Percentiles rank a stretch among this genome's conserved stretches.
These are phyloP conservation scores for Rhodinocichla rosea DNA, from an alignment of 2,113 vertebrate genomes.

Conservation along the genomic window DNA sequence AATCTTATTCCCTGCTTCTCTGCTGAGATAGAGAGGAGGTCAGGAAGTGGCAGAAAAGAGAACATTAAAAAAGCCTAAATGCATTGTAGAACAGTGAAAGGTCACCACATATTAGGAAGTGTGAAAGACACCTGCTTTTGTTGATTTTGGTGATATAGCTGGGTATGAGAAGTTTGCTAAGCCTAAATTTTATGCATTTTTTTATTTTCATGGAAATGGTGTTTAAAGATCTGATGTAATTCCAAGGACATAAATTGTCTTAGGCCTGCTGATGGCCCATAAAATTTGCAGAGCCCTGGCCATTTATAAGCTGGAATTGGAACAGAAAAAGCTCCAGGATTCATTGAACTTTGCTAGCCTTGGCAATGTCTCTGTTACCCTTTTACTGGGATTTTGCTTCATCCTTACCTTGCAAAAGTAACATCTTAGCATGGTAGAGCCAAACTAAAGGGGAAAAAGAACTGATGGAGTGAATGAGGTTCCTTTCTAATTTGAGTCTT, in stretches of 20 bases:
- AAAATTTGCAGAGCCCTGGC: background rate
- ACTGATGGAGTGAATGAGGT: background rate
- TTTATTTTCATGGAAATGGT: background rate
- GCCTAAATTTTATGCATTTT: background rate
- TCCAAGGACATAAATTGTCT: background rate
- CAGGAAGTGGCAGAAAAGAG: background rate
- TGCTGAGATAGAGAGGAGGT: background rate
- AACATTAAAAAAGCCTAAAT: background rate
- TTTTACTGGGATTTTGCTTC: background rate
- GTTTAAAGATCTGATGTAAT: slow-evolving; percentile 12
- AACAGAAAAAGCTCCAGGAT: slow-evolving; percentile 24
- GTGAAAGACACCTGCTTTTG: background rate
- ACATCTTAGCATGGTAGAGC: background rate
- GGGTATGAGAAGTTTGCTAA: background rate
- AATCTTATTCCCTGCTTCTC: background rate
- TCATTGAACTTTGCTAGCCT: background rate
- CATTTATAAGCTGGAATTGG: background rate
- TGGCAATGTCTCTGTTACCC: background rate
- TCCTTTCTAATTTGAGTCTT: background rate
- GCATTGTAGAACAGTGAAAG: background rate
- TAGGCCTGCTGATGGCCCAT: background rate
- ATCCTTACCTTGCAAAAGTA: background rate
- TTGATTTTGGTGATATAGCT: background rate
- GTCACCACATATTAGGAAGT: background rate
- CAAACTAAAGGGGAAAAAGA: background rate